Evolutionary conservation across 2,113 vertebrate genomes (phyloP).

Genomic region (Oceanites oceanicus): DNA sequence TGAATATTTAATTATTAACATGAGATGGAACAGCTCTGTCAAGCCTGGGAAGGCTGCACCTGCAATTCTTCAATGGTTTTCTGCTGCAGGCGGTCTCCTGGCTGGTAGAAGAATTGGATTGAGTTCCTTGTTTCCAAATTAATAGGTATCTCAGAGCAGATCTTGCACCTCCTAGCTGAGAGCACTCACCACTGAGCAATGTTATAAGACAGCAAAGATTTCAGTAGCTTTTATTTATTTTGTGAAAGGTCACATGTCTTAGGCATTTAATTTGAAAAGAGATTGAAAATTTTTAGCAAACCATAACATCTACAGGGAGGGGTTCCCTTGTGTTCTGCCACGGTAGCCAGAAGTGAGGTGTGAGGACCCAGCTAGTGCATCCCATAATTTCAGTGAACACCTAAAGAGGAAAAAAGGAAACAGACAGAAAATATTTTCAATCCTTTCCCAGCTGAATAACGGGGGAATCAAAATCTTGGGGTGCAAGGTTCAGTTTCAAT

Average conservation of each 20-base stretch:
- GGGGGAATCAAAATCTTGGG: not conserved
- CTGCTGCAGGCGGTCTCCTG: not conserved
- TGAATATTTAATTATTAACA: conserved; percentile 70
- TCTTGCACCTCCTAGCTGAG: not conserved
- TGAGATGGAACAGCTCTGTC: conserved; percentile 60
- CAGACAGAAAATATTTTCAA: not conserved
- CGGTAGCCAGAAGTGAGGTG: not conserved
- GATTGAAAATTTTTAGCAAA: not conserved
- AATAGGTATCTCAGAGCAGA: not conserved
- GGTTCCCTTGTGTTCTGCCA: not conserved
- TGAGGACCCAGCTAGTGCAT: not conserved
- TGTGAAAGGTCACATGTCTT: not conserved
- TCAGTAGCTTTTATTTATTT: not conserved
- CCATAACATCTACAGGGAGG: not conserved
- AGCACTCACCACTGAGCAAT: not conserved
- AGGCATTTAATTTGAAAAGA: not conserved
- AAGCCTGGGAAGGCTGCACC: conserved; percentile 42
- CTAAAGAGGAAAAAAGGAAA: not conserved
- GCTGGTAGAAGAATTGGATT: not conserved
- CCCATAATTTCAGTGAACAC: not conserved
- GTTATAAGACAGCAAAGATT: not conserved
- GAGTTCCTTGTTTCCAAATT: not conserved
- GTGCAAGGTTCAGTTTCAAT: not conserved
- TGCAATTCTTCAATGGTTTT: conserved; percentile 44
- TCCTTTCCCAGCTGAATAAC: not conserved